Evolutionary conservation across 2,888 invertebrate genomes (phyloP), one percentile per base, ranked within the genome.

Genomic region (Microchrysa polita): DNA sequence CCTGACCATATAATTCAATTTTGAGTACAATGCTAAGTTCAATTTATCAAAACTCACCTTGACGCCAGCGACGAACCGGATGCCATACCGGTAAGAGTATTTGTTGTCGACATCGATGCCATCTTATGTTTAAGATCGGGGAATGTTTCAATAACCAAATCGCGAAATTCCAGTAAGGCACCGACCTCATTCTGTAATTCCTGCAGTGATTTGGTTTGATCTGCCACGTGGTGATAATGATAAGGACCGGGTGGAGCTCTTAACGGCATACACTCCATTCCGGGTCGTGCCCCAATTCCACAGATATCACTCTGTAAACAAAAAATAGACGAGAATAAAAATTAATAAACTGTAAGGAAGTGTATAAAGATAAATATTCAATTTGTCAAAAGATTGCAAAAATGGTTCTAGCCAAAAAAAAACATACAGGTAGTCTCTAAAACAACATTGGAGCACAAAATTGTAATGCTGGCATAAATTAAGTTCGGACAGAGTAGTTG

Each of bases 111-210:
- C 81, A 89, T 89, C 53, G 90, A 89, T 82, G 91, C 91, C 91
- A 94, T 90, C 88, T 94, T 95, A 83, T 91, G 91, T 84, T 94
- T 92, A 84, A 95, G 90, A 88, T 94, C 93, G 81, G 95, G 95
- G 88, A 95, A 94, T 82, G 94, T 93, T 90, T 94, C 94, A 90
- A 95, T 94, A 89, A 95, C 95, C 89, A 94, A 91, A 87, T 95
- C 94, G 87, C 95, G 92, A 86, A 95, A 95, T 88, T 95, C 94
- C 86, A 95, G 90, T 81, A 95, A 87, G 80, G 94, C 94, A 78
- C 94, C 94, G 87, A 95, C 95, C 88, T 95, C 95, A 92, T 94
- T 93, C 90, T 95, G 95, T 85, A 95, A 89, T 88, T 95, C 95
- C 88, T 95, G 94, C 84, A 95, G 88, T 79, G 94, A 95, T 87